phyloP scores from a whole-genome alignment of 2,113 vertebrate genomes.

The Bujurquina vittata region DNA sequence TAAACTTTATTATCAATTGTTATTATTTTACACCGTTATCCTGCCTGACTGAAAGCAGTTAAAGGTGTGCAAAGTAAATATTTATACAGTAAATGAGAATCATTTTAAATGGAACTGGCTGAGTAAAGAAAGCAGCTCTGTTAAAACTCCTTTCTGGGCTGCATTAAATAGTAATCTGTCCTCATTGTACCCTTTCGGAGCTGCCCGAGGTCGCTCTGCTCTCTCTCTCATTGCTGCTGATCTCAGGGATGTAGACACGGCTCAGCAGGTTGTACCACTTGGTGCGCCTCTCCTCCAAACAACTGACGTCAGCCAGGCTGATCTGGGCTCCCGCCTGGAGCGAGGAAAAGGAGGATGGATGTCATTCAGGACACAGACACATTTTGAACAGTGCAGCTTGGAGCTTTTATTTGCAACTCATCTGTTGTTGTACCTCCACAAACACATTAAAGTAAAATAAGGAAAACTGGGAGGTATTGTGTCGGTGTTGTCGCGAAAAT shows the following conservation, averaged over 20 bases:
- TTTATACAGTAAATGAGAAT: neutral
- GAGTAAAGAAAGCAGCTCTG: neutral
- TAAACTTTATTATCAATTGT: too few species aligned
- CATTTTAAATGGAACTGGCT: neutral
- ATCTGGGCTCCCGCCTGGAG: conserved; percentile 92
- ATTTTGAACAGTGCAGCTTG: too few species aligned
- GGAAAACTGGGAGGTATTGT: too few species aligned
- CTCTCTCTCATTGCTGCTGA: conserved; percentile 77
- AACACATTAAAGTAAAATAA: too few species aligned
- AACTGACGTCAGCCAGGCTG: conserved; percentile 90
- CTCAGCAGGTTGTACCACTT: conserved; percentile 96
- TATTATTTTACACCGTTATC: too few species aligned
- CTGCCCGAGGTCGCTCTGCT: neutral
- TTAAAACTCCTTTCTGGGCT: neutral
- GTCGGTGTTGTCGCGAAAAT: too few species aligned
- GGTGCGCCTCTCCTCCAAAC: conserved; percentile 85
- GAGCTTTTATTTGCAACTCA: too few species aligned
- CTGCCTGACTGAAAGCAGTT: neutral
- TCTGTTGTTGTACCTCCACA: too few species aligned
- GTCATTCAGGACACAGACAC: too few species aligned
- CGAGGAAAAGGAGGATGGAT: neutral
- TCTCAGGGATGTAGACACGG: conserved; percentile 84
- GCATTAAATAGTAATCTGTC: too few species aligned
- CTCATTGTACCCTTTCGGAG: conserved; percentile 27
- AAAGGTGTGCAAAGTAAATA: neutral